Evolutionary conservation across 2,797 vertebrate genomes (phyloP), one percentile per base, ranked within the genome.

Genomic region (Fundulus diaphanus): DNA sequence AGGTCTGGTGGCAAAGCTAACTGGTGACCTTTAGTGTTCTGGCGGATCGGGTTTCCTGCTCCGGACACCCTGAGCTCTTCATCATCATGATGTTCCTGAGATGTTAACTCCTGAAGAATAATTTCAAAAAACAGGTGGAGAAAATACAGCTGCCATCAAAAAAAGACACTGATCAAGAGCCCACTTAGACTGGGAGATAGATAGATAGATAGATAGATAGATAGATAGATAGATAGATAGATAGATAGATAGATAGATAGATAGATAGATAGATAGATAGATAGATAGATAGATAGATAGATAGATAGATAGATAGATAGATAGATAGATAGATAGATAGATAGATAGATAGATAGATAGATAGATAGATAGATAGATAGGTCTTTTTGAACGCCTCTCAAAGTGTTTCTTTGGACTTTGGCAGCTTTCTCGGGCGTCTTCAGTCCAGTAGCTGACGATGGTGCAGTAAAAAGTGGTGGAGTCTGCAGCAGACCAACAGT

Each of bases 1-100:
- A 66, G 49, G 67, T 68, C 71, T 66, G 65, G 49, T 84, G 73
- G 72, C 48, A 16, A 6, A 13, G 51, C 81, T 57, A 67, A 76
- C 75, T 40, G 24, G 56, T 75, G 69, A 81, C 69, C 63, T 78
- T 86, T 52, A 29, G 16, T 65, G 31, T 66, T 27, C 27, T 11
- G 33, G 69, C 20, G 35, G 61, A 65, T 82, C 40, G 22, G 1
- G 69, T 80, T 67, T 74, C 27, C 48, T 33, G 37, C 9, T 2
- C 31, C 33, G 9, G 15, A 57, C 35, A 12, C 15, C 2, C 20
- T 27, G 22, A 20, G 37, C 40, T 40, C 20, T 40, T 33, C 37
- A 27, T 42, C 9, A 27, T 7, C 12, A n/a, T n/a, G 61, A 65
- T 65, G 22, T n/a, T 65, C 22, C 61, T 40, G 35, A 37, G 35